phyloP scores from a whole-genome alignment of 2,888 invertebrate species.

The Acanthopleura granulata region DNA sequence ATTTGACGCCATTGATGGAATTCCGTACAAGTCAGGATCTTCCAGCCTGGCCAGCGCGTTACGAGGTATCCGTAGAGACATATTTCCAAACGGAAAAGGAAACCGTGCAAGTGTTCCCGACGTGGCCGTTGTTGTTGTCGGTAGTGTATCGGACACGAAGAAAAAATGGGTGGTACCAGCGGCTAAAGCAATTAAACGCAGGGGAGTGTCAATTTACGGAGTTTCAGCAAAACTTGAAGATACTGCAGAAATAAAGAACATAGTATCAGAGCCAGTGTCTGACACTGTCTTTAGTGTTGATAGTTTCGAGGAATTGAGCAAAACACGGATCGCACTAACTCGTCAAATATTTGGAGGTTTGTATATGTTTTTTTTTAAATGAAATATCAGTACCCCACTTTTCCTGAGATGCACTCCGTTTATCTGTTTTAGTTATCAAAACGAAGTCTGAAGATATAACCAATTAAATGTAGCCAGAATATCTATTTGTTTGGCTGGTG shows the following conservation, averaged over 20 bases:
- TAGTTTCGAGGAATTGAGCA: background rate
- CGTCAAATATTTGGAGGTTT: no score
- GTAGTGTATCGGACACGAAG: conserved; percentile 35
- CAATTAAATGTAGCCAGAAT: no score
- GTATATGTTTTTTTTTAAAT: no score
- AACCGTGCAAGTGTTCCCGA: conserved; percentile 31
- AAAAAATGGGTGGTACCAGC: conserved; percentile 17
- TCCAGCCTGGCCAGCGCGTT: conserved; percentile 34
- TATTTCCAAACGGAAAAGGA: conserved; percentile 28
- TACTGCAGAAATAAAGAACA: background rate
- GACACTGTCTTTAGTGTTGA: background rate
- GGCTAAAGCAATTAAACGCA: conserved; percentile 28
- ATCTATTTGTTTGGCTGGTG: no score
- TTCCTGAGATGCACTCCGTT: no score
- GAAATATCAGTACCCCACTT: no score
- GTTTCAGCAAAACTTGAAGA: background rate
- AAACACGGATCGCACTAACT: background rate
- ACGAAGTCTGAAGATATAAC: no score
- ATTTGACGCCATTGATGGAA: conserved; percentile 31
- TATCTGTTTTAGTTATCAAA: no score
- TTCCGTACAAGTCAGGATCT: conserved; percentile 24
- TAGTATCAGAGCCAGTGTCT: background rate
- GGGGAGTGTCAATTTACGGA: conserved; percentile 23
- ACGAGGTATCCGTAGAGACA: conserved; percentile 22
- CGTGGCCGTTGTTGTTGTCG: conserved; percentile 31